Conservation (phyloP, 1,140 invertebrate genomes). For the Atta texana region DNA sequence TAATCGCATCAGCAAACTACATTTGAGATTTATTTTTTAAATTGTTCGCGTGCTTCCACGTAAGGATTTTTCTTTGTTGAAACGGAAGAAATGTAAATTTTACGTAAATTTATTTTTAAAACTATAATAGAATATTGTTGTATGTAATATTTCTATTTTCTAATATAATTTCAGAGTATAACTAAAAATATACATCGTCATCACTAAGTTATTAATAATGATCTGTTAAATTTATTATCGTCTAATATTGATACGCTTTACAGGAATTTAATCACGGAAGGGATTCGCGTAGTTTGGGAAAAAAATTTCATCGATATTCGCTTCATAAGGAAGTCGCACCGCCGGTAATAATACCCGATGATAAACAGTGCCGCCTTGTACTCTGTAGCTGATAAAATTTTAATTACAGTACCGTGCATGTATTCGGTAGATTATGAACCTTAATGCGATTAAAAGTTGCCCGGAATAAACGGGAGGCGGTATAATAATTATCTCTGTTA, state of each 20-base stretch:
- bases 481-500: slow-evolving; percentile 58
- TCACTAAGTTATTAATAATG: slow-evolving; percentile 19
- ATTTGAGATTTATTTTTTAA: background rate
- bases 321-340: slow-evolving; percentile 43
- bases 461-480: slow-evolving; percentile 49
- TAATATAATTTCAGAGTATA: background rate
- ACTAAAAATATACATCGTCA: background rate
- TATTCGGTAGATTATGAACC: slow-evolving; percentile 55
- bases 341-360: slow-evolving; percentile 58
- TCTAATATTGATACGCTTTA: slow-evolving; percentile 49
- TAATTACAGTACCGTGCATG: slow-evolving; percentile 57
- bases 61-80: background rate
- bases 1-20: background rate
- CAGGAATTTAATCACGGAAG: slow-evolving; percentile 47
- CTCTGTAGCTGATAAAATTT: slow-evolving; percentile 61
- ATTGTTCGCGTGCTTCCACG: background rate
- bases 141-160: background rate
- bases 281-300: slow-evolving; percentile 27
- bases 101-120: slow-evolving; percentile 3
- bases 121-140: background rate
- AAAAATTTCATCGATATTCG: slow-evolving; percentile 57
- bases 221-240: slow-evolving; percentile 32
- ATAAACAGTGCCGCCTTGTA: slow-evolving; percentile 60
- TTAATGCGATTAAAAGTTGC: slow-evolving; percentile 68
- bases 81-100: background rate